These are phyloP conservation scores for Ailurus styani DNA, from an alignment of 2,113 vertebrate genomes.

Conservation along the genomic window DNA sequence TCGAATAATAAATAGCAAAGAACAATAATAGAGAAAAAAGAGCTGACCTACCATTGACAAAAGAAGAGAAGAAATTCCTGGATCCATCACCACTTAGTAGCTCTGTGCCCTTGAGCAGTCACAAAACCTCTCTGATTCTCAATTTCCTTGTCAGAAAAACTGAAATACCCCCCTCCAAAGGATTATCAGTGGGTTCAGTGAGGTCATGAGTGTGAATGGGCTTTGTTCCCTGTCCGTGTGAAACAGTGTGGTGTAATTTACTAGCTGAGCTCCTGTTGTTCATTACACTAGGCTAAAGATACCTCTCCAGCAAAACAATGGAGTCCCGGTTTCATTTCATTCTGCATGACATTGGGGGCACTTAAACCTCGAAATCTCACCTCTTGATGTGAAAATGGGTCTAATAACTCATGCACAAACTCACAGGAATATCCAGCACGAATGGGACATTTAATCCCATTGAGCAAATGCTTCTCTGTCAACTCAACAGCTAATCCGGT, in stretches of 20 bases:
- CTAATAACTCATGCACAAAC: neutral
- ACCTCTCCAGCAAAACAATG: neutral
- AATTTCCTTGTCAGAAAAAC: neutral
- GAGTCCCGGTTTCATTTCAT: neutral
- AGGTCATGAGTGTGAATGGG: neutral
- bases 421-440: neutral
- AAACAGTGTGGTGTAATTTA: fast-evolving
- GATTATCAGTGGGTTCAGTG: neutral
- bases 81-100: neutral
- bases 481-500: neutral
- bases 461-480: neutral
- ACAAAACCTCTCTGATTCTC: neutral
- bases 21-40: neutral
- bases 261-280: neutral
- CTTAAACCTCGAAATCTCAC: neutral
- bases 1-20: neutral
- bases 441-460: neutral
- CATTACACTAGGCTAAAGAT: neutral
- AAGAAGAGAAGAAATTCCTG: neutral
- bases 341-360: neutral
- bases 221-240: neutral
- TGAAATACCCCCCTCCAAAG: no score
- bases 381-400: slow-evolving; percentile 7
- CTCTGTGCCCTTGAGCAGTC: neutral
- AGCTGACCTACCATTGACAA: no score